Conservation (phyloP, 1,140 invertebrate genomes). For the Danaus plexippus region DNA sequence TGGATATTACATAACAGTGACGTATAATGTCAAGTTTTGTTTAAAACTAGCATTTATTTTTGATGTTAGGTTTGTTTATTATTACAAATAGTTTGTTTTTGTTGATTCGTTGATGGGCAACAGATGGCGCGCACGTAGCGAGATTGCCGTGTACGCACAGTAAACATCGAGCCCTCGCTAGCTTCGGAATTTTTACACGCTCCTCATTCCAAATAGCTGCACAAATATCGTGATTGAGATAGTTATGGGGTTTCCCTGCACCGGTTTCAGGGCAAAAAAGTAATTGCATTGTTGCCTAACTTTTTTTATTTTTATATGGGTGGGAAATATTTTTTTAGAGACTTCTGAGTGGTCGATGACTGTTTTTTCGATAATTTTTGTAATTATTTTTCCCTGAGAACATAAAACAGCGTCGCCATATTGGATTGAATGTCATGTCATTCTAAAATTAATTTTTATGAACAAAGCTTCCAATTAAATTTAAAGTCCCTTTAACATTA, state of each 20-base stretch:
- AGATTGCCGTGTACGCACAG: slow-evolving; percentile 34
- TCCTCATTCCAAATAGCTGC: slow-evolving; percentile 41
- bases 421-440: no score
- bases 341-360: no score
- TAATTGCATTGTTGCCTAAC: slow-evolving; percentile 15
- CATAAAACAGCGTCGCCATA: no score
- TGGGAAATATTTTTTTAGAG: no score
- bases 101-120: slow-evolving; percentile 57
- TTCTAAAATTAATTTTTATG: no score
- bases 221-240: slow-evolving; percentile 44
- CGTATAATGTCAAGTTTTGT: slow-evolving; percentile 25
- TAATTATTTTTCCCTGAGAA: no score
- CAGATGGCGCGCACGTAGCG: slow-evolving; percentile 58
- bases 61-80: slow-evolving; percentile 57
- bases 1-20: slow-evolving; percentile 11
- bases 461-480: no score
- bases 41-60: slow-evolving; percentile 47
- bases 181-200: slow-evolving; percentile 58
- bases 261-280: slow-evolving; percentile 20
- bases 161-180: slow-evolving; percentile 55
- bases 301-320: slow-evolving; percentile 5
- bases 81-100: slow-evolving; percentile 63
- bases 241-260: slow-evolving; percentile 38
- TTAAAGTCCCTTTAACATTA: no score
- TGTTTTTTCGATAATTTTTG: not conserved